Evolutionary conservation across 2,888 invertebrate genomes (phyloP).

Genomic region (Adineta ricciae): DNA sequence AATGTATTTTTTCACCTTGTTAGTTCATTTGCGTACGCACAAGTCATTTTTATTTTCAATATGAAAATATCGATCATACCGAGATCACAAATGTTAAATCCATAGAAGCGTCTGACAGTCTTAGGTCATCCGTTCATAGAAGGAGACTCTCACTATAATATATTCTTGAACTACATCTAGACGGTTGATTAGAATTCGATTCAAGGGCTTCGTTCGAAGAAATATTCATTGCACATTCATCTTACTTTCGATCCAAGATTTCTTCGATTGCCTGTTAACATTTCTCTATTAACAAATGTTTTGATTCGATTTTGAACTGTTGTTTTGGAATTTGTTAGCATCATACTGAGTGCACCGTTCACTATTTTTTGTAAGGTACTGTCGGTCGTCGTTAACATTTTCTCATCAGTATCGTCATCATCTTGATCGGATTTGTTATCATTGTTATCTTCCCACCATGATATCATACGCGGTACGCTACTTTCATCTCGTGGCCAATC

Average conservation of each 20-base stretch:
- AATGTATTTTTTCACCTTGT: not conserved
- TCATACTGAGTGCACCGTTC: not conserved
- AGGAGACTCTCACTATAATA: too few species aligned
- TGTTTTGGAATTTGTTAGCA: not conserved
- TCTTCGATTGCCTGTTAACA: conserved; percentile 18
- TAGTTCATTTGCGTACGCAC: too few species aligned
- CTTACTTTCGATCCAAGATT: not conserved
- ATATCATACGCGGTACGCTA: not conserved
- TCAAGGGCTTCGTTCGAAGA: too few species aligned
- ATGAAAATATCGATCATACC: too few species aligned
- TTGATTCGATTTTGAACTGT: not conserved
- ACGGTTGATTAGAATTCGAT: too few species aligned
- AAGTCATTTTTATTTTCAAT: too few species aligned
- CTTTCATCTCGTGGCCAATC: conserved; percentile 18
- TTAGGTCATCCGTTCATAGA: too few species aligned
- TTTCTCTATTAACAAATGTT: not conserved
- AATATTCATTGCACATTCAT: not conserved
- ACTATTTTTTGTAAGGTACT: not conserved
- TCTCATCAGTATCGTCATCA: not conserved
- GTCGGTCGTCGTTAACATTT: conserved; percentile 6
- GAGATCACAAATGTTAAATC: too few species aligned
- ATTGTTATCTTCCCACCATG: not conserved
- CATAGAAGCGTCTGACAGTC: too few species aligned
- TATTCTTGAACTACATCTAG: too few species aligned
- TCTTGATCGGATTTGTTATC: not conserved